Base-by-base conservation (phyloP, 2,888 invertebrate genomes). In the Chrysodeixis includens region DNA sequence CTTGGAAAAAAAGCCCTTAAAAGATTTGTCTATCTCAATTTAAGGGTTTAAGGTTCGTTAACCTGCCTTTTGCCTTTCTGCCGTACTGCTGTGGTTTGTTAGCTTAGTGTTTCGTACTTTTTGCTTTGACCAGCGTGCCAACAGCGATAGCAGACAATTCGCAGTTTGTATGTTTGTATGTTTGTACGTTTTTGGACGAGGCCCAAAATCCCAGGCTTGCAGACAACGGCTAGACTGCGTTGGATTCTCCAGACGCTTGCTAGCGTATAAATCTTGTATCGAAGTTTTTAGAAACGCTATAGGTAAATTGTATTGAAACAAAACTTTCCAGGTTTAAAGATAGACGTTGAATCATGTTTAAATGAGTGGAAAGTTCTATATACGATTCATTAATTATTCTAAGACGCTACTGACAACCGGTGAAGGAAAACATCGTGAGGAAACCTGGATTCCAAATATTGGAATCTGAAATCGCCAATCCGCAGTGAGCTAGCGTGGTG, bases 171-270 rank as follows among this genome's bases (percentile, higher is more conserved):
- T 6, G 56, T 76, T 66, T 56, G 49, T 18, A 59, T 6, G 26
- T 26, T 26, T 26, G 26, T 26, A 26, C 26, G 26, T 2, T 26
- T 53, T 74, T 74, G 73, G 73, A 71, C 26, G 30, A 10, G 22
- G 56, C 62, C 77, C 73, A 76, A 74, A 62, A 71, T 76, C 59
- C 57, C 16, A 9, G n/a, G 53, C 53, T 53, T 12, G 22, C 54
- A 62, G 66, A 76, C 76, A 59, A 18, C 30, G 77, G 72, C 72
- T 57, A 74, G 73, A 76, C 73, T 51, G 35, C 6, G 22, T 40
- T 6, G 40, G n/a, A 40, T 14, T 35, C 35, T 40, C 40, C 40
- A 14, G 40, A 40, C 40, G 58, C 30, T 44, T 30, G 46, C 20
- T 12, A 20, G n/a, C n/a, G 10, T 16, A 53, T 54, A 49, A 57